Evolutionary conservation across 2,888 invertebrate species (phyloP).

Genomic region (Malachius bipustulatus): DNA sequence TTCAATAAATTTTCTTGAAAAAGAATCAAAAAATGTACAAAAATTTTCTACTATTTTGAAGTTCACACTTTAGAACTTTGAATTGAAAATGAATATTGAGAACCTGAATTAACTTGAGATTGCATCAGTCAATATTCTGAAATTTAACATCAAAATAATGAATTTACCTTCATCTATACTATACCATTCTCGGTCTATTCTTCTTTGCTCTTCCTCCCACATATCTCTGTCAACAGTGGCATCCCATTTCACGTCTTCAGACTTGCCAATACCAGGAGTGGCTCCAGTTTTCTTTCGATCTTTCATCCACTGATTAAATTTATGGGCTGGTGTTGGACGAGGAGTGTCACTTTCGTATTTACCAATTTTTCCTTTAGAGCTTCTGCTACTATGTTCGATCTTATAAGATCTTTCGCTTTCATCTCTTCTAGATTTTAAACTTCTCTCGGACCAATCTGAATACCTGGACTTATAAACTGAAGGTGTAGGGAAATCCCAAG

Average conservation of each 20-base stretch:
- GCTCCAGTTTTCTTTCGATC: slow-evolving; percentile 54
- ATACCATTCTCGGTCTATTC: slow-evolving; percentile 95
- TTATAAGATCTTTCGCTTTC: slow-evolving; percentile 35
- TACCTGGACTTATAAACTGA: slow-evolving; percentile 38
- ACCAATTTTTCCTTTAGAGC: slow-evolving; percentile 22
- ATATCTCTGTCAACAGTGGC: slow-evolving; percentile 62
- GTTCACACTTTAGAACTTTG: too few species aligned
- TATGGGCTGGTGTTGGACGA: slow-evolving; percentile 78
- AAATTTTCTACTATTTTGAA: too few species aligned
- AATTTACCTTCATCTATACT: slow-evolving; percentile 71
- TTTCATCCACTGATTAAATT: slow-evolving; percentile 67
- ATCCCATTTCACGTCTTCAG: slow-evolving; percentile 48
- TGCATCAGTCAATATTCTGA: too few species aligned
- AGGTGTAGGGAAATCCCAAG: slow-evolving; percentile 92
- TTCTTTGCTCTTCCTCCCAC: slow-evolving; percentile 85
- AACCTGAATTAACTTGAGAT: too few species aligned
- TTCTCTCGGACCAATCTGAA: slow-evolving; percentile 33
- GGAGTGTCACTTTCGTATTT: slow-evolving; percentile 55
- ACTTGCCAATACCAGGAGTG: slow-evolving; percentile 44
- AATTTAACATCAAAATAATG: too few species aligned
- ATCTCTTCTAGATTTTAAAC: slow-evolving; percentile 21
- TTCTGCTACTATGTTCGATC: slow-evolving; percentile 26
- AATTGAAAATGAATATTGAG: too few species aligned
- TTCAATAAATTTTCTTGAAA: too few species aligned
- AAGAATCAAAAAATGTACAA: too few species aligned